Percentiles rank a stretch among this genome's conserved stretches.
Conservation (phyloP, 1,140 invertebrate species). For the Tetranychus cinnabarinus region DNA sequence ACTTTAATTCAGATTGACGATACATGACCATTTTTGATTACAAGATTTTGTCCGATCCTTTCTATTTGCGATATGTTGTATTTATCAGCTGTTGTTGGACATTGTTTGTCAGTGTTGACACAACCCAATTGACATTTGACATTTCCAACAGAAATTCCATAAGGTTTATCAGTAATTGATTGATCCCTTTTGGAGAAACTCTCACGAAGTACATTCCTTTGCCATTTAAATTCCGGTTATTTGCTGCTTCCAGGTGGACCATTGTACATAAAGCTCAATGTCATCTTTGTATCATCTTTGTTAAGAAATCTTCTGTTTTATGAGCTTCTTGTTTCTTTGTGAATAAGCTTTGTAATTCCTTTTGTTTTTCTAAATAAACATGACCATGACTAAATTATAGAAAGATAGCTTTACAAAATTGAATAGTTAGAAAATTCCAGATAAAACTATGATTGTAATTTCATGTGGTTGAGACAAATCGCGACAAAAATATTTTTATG, state of each 20-base stretch:
- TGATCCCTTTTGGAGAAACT: constrained; percentile 85
- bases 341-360: constrained; percentile 84
- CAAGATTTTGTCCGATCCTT: no score
- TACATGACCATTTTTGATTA: no score
- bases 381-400: no score
- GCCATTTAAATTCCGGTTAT: constrained; percentile 26
- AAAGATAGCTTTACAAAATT: no score
- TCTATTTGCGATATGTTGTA: no score
- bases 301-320: constrained; percentile 65
- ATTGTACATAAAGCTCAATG: constrained; percentile 99
- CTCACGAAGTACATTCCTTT: constrained; percentile 8
- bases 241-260: constrained; percentile 72
- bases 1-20: no score
- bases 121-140: constrained; percentile 84
- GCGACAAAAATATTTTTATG: no score
- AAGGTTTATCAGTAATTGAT: constrained; percentile 89
- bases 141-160: constrained; percentile 54
- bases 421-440: no score
- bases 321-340: constrained; percentile 97
- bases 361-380: constrained; percentile 66
- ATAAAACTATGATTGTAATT: no score
- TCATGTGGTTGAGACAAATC: no score
- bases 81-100: constrained; percentile 27
- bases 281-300: constrained; percentile 76
- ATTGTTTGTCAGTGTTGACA: constrained; percentile 94